These are phyloP conservation scores for Exephanes ischioxanthus DNA, from an alignment of 2,888 invertebrate species.

Conservation along the genomic window DNA sequence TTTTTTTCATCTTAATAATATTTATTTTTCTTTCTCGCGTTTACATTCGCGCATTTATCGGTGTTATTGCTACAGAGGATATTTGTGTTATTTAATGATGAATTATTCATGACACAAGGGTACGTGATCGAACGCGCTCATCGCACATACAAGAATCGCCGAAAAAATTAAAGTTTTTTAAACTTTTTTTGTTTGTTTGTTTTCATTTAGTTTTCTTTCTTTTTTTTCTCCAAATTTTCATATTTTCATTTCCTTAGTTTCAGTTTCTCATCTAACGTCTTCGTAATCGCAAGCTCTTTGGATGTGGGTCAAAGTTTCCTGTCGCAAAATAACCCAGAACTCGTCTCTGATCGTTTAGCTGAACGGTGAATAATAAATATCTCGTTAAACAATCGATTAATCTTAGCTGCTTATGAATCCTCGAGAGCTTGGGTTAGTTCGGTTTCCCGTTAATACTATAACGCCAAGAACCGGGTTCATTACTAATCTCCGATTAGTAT, in stretches of 20 bases:
- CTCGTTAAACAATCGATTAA: constrained; percentile 8
- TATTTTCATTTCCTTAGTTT: background rate
- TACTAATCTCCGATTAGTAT: background rate
- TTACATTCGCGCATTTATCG: constrained; percentile 30
- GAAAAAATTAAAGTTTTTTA: background rate
- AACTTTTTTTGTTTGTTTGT: background rate
- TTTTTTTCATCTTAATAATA: constrained; percentile 13
- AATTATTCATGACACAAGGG: constrained; percentile 41
- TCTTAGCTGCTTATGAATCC: constrained; percentile 15
- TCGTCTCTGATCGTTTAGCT: background rate
- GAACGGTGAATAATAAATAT: constrained; percentile 11
- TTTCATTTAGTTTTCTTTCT: constrained; percentile 5
- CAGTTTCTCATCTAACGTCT: background rate
- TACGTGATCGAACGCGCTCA: background rate
- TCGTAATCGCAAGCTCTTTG: background rate
- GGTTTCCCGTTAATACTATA: background rate
- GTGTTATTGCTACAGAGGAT: constrained; percentile 37
- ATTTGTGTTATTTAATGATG: constrained; percentile 14
- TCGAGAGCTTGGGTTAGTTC: background rate
- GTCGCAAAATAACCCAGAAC: constrained; percentile 5
- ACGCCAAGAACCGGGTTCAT: background rate
- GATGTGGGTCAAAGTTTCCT: constrained; percentile 21
- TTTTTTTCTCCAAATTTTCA: background rate
- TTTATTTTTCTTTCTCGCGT: constrained; percentile 28
- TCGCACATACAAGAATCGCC: background rate